Conservation (phyloP, 1,140 invertebrate species). For the Aradophagus sp. region DNA sequence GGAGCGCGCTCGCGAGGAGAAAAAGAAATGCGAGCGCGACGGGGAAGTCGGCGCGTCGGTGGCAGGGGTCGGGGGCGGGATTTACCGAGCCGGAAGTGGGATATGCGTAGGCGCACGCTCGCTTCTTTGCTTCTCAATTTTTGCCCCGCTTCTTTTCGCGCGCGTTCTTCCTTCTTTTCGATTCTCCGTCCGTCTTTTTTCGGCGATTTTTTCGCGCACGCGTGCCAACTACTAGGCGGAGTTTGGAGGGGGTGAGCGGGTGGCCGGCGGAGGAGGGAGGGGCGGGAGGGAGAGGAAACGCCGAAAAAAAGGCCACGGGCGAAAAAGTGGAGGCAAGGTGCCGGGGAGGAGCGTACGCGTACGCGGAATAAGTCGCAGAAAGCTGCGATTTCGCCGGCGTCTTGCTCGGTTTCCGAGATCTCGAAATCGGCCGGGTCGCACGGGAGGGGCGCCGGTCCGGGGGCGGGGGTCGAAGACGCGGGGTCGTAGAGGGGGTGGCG, state of each 20-base stretch:
- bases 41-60: constrained; percentile 24
- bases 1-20: constrained; percentile 48
- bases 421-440: constrained; percentile 12
- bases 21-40: constrained; percentile 23
- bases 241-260: constrained; percentile 55
- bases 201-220: constrained; percentile 48
- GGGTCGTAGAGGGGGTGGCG: not conserved
- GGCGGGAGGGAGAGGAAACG: too few species aligned
- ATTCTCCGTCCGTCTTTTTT: constrained; percentile 32
- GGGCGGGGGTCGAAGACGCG: constrained; percentile 6
- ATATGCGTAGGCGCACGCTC: constrained; percentile 57
- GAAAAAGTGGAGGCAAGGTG: too few species aligned
- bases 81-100: constrained; percentile 59
- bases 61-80: constrained; percentile 53
- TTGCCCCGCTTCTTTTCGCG: constrained; percentile 41
- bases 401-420: constrained; percentile 32
- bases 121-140: constrained; percentile 34
- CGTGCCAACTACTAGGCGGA: constrained; percentile 62
- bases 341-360: constrained; percentile 41
- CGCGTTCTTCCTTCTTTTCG: constrained; percentile 32
- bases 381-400: constrained; percentile 49
- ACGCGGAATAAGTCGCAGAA: constrained; percentile 42
- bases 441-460: constrained; percentile 20
- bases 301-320: too few species aligned
- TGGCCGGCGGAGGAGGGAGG: constrained; percentile 31